phyloP scores from a whole-genome alignment of 2,888 invertebrate species.

The Cataglyphis livida region DNA sequence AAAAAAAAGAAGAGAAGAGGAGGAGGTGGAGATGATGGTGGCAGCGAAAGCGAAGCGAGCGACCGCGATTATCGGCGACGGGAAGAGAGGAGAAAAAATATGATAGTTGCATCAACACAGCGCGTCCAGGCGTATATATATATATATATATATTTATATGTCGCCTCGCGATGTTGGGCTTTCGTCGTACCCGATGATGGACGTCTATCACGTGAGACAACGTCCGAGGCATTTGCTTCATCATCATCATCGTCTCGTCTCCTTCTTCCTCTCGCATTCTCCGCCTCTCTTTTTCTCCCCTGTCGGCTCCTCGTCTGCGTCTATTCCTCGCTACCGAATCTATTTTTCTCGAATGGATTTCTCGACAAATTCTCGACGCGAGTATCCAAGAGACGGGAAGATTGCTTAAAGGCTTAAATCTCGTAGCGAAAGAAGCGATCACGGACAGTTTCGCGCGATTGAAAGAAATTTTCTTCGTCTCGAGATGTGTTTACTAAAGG shows the following conservation, averaged over 20 bases:
- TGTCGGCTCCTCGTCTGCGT: background rate
- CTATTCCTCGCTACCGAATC: background rate
- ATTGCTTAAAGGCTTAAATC: background rate
- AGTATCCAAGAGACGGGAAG: slow-evolving; percentile 1
- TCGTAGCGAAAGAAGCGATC: background rate
- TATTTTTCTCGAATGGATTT: slow-evolving; percentile 9
- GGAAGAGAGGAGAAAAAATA: slow-evolving; percentile 54
- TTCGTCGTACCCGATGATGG: slow-evolving; percentile 74
- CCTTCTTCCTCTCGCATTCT: background rate
- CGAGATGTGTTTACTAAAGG: background rate
- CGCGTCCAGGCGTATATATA: slow-evolving; percentile 43
- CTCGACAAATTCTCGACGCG: background rate
- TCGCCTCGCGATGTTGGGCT: slow-evolving; percentile 65
- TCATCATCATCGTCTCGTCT: slow-evolving; percentile 23
- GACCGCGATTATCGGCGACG: slow-evolving; percentile 72
- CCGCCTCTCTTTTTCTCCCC: background rate
- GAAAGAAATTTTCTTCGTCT: background rate
- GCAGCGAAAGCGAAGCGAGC: slow-evolving; percentile 59
- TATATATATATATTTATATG: slow-evolving; percentile 66
- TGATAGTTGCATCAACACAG: slow-evolving; percentile 70
- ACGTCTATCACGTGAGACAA: slow-evolving; percentile 78
- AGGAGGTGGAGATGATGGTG: slow-evolving; percentile 37
- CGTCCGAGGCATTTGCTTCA: slow-evolving; percentile 57
- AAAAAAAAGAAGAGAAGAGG: background rate
- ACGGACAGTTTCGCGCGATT: background rate